A percentile compares a stretch with the other conserved stretches of the same genome.
phyloP scores from a whole-genome alignment of 2,797 vertebrate species.

The Schizopygopsis malacanthus region DNA sequence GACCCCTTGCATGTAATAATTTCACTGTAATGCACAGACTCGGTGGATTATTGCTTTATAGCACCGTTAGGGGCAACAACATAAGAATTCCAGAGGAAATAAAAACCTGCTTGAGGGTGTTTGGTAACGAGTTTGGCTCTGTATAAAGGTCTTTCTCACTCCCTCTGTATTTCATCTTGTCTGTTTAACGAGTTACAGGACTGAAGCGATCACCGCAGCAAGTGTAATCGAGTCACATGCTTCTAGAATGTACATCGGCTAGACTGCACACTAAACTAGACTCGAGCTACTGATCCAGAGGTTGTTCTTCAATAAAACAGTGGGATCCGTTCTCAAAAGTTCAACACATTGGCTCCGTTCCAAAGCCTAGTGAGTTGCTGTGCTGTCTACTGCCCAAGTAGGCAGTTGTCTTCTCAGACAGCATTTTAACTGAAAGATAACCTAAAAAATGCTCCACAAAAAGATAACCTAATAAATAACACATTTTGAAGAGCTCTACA shows the following conservation, averaged over 20 bases:
- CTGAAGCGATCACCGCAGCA: not conserved
- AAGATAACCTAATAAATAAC: not conserved
- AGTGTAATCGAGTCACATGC: not conserved
- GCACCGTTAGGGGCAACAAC: not conserved
- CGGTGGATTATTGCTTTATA: constrained; percentile 3
- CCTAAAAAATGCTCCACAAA: not conserved
- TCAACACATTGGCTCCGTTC: not conserved
- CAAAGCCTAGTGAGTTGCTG: not conserved
- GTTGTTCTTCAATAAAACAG: constrained; percentile 20
- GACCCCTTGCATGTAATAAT: not conserved
- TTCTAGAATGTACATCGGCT: not conserved
- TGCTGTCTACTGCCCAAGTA: not conserved
- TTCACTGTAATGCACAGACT: not conserved
- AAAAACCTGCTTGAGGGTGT: not conserved
- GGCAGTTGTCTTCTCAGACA: not conserved
- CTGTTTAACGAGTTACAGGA: not conserved
- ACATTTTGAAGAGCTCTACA: not conserved
- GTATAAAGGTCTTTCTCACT: constrained; percentile 5
- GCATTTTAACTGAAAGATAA: not conserved
- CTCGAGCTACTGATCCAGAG: constrained; percentile 12
- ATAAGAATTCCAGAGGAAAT: not conserved
- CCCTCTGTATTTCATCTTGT: not conserved
- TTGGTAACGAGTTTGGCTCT: constrained; percentile 17
- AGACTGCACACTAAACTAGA: constrained; percentile 1
- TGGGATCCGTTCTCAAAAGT: constrained; percentile 7